phyloP scores from a whole-genome alignment of 1,140 invertebrate species.

The Calosoma granatense region DNA sequence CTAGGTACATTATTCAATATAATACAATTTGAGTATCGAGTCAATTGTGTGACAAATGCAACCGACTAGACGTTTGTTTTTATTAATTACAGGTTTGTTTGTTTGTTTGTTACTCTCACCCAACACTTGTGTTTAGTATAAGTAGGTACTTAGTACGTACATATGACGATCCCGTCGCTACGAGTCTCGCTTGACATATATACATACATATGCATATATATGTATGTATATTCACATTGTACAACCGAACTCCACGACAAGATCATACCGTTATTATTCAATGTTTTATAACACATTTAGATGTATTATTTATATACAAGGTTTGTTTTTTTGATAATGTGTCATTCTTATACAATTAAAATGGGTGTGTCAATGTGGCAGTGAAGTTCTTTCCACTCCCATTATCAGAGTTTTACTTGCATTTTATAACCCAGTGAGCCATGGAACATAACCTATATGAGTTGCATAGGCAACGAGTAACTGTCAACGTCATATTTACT shows the following conservation, averaged over 20 bases:
- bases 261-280: background rate
- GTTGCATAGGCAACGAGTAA: too few species aligned
- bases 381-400: slow-evolving; percentile 5
- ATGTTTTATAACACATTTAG: slow-evolving; percentile 2
- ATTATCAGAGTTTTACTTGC: slow-evolving; percentile 1
- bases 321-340: slow-evolving; percentile 2
- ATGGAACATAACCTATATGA: too few species aligned
- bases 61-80: background rate
- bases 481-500: too few species aligned
- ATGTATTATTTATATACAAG: slow-evolving; percentile 6
- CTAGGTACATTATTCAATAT: slow-evolving; percentile 8
- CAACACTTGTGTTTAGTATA: slow-evolving; percentile 1
- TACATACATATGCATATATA: too few species aligned
- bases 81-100: background rate
- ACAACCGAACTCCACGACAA: background rate
- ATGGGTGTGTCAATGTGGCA: slow-evolving; percentile 7
- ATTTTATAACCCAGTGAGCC: too few species aligned
- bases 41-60: slow-evolving; percentile 6
- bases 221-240: too few species aligned
- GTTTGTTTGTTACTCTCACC: slow-evolving; percentile 5
- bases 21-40: slow-evolving; percentile 8
- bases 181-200: background rate
- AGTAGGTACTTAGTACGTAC: slow-evolving; percentile 8
- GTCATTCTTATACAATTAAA: slow-evolving; percentile 9
- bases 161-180: background rate